phyloP scores from a whole-genome alignment of 2,888 invertebrate species.

The Periphyllus acericola region DNA sequence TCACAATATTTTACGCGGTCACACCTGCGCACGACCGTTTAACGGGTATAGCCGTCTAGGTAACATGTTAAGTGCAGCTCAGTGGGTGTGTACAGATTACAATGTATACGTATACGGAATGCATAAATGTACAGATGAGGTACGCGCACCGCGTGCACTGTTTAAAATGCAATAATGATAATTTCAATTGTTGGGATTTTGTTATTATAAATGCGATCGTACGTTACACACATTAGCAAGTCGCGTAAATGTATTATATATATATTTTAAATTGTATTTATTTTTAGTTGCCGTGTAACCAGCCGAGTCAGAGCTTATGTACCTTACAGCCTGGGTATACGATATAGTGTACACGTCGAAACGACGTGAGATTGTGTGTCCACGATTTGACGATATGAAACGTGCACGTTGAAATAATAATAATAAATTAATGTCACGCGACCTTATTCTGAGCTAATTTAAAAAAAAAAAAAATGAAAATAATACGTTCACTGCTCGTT shows the following conservation, averaged over 20 bases:
- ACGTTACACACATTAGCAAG: background rate
- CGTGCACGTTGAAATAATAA: background rate
- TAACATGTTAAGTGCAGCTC: background rate
- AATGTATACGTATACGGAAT: background rate
- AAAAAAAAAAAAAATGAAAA: too few relatives aligned
- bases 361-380: background rate
- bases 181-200: background rate
- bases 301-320: background rate
- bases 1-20: constrained; percentile 5
- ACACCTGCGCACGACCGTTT: constrained; percentile 12
- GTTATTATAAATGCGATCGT: background rate
- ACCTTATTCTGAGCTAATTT: too few relatives aligned
- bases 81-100: constrained; percentile 18
- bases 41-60: background rate
- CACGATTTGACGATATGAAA: background rate
- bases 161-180: background rate
- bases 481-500: too few relatives aligned
- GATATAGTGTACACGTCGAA: background rate
- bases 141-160: background rate
- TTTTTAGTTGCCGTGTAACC: background rate
- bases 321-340: too few relatives aligned
- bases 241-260: constrained; percentile 18
- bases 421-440: too few relatives aligned
- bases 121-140: too few relatives aligned
- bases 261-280: background rate